Base-by-base conservation (phyloP, 2,888 invertebrate species). In the Beris chalybata region DNA sequence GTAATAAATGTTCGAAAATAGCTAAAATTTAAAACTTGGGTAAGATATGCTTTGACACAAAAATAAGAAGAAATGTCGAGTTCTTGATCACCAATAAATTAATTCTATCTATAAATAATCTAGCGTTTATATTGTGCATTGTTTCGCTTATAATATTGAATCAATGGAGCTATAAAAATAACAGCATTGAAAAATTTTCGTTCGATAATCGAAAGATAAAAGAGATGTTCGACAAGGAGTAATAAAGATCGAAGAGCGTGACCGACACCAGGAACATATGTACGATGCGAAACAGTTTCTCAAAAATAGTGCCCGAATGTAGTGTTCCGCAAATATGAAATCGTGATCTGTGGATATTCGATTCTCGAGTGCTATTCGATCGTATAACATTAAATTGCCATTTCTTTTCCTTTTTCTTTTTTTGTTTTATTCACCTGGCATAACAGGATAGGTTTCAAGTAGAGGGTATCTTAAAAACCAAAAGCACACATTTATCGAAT, bases 221-320 rank as follows among this genome's bases (percentile, higher is more conserved):
- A 52, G 52, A 61, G 61, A 50, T 61, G 61, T 61, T 52, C 61
- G 52, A 61, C 61, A 61, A 61, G 61, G 50, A 38, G 61, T 52
- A 61, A 61, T 61, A 61, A 61, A 61, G 61, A 61, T 61, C 61
- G 61, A 52, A 52, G 61, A 61, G 61, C 61, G 61, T 61, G 61
- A 61, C 61, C 61, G 43, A 61, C 61, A 61, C 61, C 52, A 61
- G 61, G 50, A 38, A 61, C 61, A 61, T 38, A 22, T 61, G 61
- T 61, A 61, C 61, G 22, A 61, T 50, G 52, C 52, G 61, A 61
- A 52, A 52, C 38, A 50, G 61, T 61, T 52, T 52, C 50, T 61
- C 61, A 61, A 50, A 38, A 61, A 61, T 38, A 61, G 13, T 38
- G 50, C 61, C 52, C 22, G 31, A 22, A 38, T 61, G 52, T 32